A percentile compares a stretch with the other conserved stretches of the same genome.
phyloP scores from a whole-genome alignment of 2,797 vertebrate species.

The Poeciliopsis gracilis region DNA sequence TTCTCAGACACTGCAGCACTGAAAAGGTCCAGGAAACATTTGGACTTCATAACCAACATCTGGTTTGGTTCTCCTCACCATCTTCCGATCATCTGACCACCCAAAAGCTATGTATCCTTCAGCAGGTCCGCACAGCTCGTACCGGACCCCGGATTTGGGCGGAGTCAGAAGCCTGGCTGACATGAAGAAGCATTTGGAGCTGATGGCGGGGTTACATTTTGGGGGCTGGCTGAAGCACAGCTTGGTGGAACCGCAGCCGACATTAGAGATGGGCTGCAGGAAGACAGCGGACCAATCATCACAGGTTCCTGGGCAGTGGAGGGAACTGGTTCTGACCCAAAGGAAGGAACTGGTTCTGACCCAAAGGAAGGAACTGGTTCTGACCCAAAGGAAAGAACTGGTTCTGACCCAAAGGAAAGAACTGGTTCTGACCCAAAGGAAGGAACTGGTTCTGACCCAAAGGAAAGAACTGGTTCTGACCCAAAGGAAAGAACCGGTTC shows the following conservation, averaged over 20 bases:
- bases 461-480: too few relatives aligned
- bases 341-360: too few relatives aligned
- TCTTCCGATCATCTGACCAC: conserved; percentile 80
- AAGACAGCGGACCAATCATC: background rate
- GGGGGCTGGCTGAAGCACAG: conserved; percentile 77
- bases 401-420: too few relatives aligned
- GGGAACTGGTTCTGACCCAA: too few relatives aligned
- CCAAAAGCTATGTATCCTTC: conserved; percentile 81
- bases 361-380: too few relatives aligned
- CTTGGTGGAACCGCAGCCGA: conserved; percentile 73
- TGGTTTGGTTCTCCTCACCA: conserved; percentile 67
- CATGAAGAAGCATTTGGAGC: conserved; percentile 76
- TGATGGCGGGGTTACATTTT: conserved; percentile 68
- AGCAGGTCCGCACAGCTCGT: conserved; percentile 74
- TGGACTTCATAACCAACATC: background rate
- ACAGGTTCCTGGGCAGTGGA: background rate
- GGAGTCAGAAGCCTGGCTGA: conserved; percentile 52
- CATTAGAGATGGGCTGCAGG: conserved; percentile 46
- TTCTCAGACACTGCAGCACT: background rate
- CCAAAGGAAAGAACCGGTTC: too few relatives aligned
- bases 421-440: too few relatives aligned
- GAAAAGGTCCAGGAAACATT: background rate
- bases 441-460: too few relatives aligned
- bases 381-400: too few relatives aligned
- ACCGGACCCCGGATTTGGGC: conserved; percentile 30